Conservation (phyloP, 64 coral and sea anemone genomes). For the Platygyra sinensis region DNA sequence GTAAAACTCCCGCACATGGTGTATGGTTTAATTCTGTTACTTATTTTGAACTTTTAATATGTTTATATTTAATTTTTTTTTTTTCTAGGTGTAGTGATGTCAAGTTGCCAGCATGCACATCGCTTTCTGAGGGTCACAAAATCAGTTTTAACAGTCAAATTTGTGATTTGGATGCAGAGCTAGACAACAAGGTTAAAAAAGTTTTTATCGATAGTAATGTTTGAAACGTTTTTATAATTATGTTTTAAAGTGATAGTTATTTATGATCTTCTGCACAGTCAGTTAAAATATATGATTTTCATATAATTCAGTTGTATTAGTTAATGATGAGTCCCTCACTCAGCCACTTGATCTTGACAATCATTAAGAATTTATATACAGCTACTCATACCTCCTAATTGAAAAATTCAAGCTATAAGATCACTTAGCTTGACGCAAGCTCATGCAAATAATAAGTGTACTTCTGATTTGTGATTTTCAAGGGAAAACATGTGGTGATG, state of each 20-base stretch:
- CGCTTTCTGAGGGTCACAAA: background rate
- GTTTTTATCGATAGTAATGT: background rate
- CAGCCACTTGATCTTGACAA: background rate
- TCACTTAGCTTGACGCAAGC: no score
- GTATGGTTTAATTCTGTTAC: background rate
- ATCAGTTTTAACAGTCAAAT: constrained; percentile 1
- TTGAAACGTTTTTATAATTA: background rate
- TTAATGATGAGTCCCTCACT: no score
- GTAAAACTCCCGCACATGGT: no score
- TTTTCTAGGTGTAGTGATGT: background rate
- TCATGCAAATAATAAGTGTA: no score
- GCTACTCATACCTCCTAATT: no score
- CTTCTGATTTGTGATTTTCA: no score
- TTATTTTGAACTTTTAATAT: background rate
- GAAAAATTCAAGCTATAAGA: no score
- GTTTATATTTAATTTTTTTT: background rate
- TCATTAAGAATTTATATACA: no score
- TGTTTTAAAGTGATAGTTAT: background rate
- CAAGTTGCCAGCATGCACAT: background rate
- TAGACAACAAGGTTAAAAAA: background rate
- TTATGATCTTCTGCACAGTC: no score
- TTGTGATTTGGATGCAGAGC: background rate
- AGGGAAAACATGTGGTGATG: no score
- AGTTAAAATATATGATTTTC: no score
- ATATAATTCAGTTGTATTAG: no score